Percentiles rank a stretch among this genome's conserved stretches.
Evolutionary conservation across 2,113 vertebrate genomes (phyloP).

Genomic region (Syngnathus floridae): DNA sequence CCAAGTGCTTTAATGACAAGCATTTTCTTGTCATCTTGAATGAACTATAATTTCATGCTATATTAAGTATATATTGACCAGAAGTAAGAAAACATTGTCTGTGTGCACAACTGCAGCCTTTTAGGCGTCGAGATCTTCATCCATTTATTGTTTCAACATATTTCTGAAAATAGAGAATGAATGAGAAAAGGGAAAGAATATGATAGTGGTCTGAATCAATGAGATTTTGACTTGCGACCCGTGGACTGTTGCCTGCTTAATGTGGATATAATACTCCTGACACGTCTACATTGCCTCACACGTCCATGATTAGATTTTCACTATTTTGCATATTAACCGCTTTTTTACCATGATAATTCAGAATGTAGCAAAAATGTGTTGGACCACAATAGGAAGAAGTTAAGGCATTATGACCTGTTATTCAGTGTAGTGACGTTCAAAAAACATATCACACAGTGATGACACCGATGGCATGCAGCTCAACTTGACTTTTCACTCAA

Average conservation of each 20-base stretch:
- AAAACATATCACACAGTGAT: not conserved
- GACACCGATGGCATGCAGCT: not conserved
- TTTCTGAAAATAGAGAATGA: conserved; percentile 10
- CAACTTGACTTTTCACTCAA: not conserved
- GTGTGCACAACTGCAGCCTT: conserved; percentile 33
- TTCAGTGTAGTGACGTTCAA: conserved; percentile 7
- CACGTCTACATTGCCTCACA: conserved; percentile 37
- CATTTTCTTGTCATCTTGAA: conserved; percentile 49
- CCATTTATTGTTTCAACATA: conserved; percentile 41
- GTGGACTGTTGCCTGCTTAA: conserved; percentile 43
- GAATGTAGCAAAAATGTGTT: conserved; percentile 32
- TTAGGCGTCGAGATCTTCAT: conserved; percentile 49
- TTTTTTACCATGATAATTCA: conserved; percentile 55
- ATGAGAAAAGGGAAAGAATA: not conserved
- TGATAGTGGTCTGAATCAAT: conserved; percentile 9
- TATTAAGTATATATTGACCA: conserved; percentile 70
- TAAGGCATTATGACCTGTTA: conserved; percentile 10
- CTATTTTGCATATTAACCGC: conserved; percentile 65
- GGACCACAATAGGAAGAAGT: conserved; percentile 29
- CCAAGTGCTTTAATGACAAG: conserved; percentile 61
- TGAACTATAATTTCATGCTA: conserved; percentile 73
- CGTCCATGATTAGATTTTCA: conserved; percentile 55
- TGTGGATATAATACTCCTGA: conserved; percentile 56
- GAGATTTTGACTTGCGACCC: conserved; percentile 49
- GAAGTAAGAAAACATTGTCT: conserved; percentile 54